These are phyloP conservation scores for Gavia stellata DNA, from an alignment of 2,113 vertebrate species.

Conservation along the genomic window DNA sequence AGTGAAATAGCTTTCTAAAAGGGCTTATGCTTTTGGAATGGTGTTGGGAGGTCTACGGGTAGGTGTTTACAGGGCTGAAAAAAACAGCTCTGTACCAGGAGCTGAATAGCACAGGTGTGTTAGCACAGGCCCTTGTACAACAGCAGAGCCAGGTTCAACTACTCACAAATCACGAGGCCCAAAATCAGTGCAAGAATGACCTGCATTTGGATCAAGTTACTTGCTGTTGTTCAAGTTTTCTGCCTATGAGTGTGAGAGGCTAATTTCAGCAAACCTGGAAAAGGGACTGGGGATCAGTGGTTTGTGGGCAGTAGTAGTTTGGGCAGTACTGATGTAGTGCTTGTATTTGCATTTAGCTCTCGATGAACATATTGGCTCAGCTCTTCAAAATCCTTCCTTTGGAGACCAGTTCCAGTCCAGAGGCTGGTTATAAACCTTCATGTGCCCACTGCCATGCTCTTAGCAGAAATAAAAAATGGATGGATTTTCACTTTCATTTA, in stretches of 20 bases:
- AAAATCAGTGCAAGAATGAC: not conserved
- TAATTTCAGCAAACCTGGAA: not conserved
- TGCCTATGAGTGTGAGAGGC: not conserved
- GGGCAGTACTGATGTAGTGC: not conserved
- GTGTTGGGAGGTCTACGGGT: not conserved
- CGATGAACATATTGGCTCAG: not conserved
- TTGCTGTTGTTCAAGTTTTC: not conserved
- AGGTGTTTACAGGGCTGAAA: not conserved
- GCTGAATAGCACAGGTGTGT: not conserved
- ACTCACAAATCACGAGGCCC: not conserved
- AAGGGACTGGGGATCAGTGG: not conserved
- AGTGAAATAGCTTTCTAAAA: not conserved
- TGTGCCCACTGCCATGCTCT: not conserved
- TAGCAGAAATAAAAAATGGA: not conserved
- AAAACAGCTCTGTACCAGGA: not conserved
- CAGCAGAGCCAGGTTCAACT: not conserved
- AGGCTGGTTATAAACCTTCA: not conserved
- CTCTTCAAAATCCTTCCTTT: not conserved
- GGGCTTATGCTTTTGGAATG: not conserved
- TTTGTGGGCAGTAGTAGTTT: no score
- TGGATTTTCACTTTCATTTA: slow-evolving; percentile 12
- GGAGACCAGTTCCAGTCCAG: not conserved
- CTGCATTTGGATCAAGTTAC: not conserved
- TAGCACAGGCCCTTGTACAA: not conserved
- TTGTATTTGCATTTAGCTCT: not conserved